A percentile compares a stretch with the other conserved stretches of the same genome.
Conservation (phyloP, 1,140 invertebrate genomes). For the Cyclina sinensis region DNA sequence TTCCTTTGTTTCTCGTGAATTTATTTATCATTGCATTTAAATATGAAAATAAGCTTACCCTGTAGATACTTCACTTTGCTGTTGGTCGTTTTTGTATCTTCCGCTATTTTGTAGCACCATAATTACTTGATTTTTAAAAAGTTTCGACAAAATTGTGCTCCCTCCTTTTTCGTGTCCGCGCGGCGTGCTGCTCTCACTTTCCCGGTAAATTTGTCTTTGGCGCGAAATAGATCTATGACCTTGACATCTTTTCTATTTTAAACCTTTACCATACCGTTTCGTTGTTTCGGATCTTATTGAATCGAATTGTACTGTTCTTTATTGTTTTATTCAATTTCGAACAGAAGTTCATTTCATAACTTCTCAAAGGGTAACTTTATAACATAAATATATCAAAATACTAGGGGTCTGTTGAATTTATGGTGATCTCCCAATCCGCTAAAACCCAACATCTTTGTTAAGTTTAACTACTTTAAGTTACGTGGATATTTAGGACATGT, state of each 20-base stretch:
- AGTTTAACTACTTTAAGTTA: too few species aligned
- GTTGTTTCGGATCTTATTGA: neutral
- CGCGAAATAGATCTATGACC: constrained; percentile 39
- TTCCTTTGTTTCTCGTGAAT: neutral
- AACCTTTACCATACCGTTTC: neutral
- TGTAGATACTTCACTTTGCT: constrained; percentile 56
- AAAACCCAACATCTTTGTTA: too few species aligned
- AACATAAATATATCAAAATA: too few species aligned
- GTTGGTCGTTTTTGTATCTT: constrained; percentile 77
- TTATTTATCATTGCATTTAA: neutral
- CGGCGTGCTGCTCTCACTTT: neutral
- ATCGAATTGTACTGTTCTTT: too few species aligned
- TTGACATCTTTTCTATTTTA: neutral
- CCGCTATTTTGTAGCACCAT: constrained; percentile 84
- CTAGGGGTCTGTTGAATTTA: too few species aligned
- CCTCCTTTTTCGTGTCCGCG: neutral
- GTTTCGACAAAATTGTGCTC: neutral
- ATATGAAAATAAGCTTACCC: constrained; percentile 63
- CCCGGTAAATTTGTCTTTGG: constrained; percentile 56
- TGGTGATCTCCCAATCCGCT: too few species aligned
- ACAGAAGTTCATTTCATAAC: too few species aligned
- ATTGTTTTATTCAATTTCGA: too few species aligned
- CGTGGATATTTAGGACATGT: too few species aligned
- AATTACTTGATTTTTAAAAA: neutral
- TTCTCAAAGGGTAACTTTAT: too few species aligned